phyloP scores from a whole-genome alignment of 2,113 vertebrate species.

The Trichomycterus rosablanca region DNA sequence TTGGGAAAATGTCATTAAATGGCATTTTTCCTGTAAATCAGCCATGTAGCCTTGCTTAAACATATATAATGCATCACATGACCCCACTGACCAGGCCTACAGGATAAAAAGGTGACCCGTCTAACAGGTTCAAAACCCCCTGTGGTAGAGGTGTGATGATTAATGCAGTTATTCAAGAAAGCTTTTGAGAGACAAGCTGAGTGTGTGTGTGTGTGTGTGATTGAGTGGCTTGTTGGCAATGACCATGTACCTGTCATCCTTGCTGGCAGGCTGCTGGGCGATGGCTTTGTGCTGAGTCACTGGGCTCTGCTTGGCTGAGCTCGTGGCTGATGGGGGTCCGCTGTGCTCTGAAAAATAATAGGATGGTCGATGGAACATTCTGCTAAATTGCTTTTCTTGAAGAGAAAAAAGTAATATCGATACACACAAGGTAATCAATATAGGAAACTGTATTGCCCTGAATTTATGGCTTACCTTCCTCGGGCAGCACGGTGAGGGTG shows the following conservation, averaged over 20 bases:
- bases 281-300: slow-evolving; percentile 79
- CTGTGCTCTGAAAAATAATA: slow-evolving; percentile 72
- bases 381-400: too few relatives aligned
- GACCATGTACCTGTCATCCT: slow-evolving; percentile 57
- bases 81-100: too few relatives aligned
- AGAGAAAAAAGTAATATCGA: too few relatives aligned
- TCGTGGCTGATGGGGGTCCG: slow-evolving; percentile 85
- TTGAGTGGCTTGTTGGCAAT: background rate
- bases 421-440: background rate
- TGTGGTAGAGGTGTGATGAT: too few relatives aligned
- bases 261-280: slow-evolving; percentile 68
- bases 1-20: too few relatives aligned
- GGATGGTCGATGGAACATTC: background rate
- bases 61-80: too few relatives aligned
- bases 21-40: too few relatives aligned
- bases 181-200: background rate
- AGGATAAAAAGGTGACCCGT: too few relatives aligned
- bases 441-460: background rate
- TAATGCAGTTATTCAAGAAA: slow-evolving; percentile 19
- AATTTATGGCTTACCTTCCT: slow-evolving; percentile 74
- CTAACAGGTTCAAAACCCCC: too few relatives aligned
- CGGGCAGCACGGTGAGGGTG: slow-evolving; percentile 87
- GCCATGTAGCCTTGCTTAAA: too few relatives aligned
- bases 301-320: slow-evolving; percentile 90
- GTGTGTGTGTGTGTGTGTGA: slow-evolving; percentile 1